Evolutionary conservation across 2,888 invertebrate genomes (phyloP), one percentile per base, ranked within the genome.

Genomic region (Auanema sp.): DNA sequence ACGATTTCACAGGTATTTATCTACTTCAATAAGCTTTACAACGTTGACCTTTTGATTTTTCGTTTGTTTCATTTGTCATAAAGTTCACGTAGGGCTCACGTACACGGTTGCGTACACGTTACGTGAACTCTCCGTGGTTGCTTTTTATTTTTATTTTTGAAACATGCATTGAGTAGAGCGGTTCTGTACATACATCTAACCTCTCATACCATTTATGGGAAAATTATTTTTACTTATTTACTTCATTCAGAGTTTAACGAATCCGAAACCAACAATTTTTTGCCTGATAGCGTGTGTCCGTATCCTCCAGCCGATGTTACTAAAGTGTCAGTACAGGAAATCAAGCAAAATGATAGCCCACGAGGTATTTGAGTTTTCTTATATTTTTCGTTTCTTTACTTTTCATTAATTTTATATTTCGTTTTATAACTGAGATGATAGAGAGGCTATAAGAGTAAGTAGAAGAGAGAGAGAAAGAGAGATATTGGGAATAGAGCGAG

Each of bases 261-360:
- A 21, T 66, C 69, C 4, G 69, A 69, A 5, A 33, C 33, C 66
- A 67, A 63, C 53, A 68, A 67, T 21, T 66, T 65, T 12, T 54
- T 74, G 1, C 73, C 73, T 18, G 73, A 74, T 58, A 66, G 71
- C 0, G 73, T 74, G 8, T 83, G 83, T 58, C 83, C 83, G 1
- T 83, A 80, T 69, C 83, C 83, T 18, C 79, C 83, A 43, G 77
- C 79, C 16, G 83, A 83, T 63, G 81, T 83, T 40, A 77, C 75
- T 47, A 72, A 76, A 60, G 79, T 83, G 50, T 79, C 76, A n/a
- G 83, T 83, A 47, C 81, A 83, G 59, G 83, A 83, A 73, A 72
- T 83, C 57, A 75, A 79, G 49, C 74, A 75, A 56, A 71, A 66
- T 33, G 82, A 84, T 44, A 77, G 79, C 52, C 80, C 79, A 40